These are phyloP conservation scores for Symphodus melops DNA, from an alignment of 2,113 vertebrate species.

Conservation along the genomic window DNA sequence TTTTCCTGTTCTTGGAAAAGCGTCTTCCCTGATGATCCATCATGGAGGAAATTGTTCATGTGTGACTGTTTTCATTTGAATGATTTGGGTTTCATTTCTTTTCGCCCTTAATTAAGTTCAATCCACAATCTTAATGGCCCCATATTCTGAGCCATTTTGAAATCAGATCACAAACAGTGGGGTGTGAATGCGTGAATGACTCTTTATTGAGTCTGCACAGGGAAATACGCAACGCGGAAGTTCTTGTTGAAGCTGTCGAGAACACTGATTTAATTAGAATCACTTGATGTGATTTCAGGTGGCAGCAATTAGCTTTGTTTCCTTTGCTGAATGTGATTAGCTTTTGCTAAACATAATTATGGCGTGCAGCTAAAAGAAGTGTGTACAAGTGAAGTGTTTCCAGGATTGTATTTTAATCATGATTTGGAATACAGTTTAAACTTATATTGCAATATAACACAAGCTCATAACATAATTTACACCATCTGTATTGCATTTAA, in stretches of 20 bases:
- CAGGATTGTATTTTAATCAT: constrained; percentile 2
- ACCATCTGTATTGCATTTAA: neutral
- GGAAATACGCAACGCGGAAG: constrained; percentile 7
- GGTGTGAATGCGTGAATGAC: neutral
- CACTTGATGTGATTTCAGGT: constrained; percentile 27
- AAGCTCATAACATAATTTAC: neutral
- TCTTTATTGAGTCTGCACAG: neutral
- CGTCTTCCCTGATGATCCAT: neutral
- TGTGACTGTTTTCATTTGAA: neutral
- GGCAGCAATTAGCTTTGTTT: constrained; percentile 6
- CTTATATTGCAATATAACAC: neutral
- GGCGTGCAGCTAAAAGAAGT: neutral
- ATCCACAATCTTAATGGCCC: neutral
- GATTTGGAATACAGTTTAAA: neutral
- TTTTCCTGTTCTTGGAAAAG: too few relatives aligned
- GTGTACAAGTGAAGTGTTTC: neutral
- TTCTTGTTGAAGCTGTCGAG: constrained; percentile 2
- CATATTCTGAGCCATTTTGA: neutral
- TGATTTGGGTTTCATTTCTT: neutral
- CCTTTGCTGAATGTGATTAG: constrained; percentile 25
- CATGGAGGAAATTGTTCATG: neutral
- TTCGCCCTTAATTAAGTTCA: too few relatives aligned
- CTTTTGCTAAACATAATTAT: constrained; percentile 1
- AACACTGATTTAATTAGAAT: constrained; percentile 31
- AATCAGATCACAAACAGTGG: neutral